Evolutionary conservation across 2,888 invertebrate genomes (phyloP), one percentile per base, ranked within the genome.

Genomic region (Clanis bilineata): DNA sequence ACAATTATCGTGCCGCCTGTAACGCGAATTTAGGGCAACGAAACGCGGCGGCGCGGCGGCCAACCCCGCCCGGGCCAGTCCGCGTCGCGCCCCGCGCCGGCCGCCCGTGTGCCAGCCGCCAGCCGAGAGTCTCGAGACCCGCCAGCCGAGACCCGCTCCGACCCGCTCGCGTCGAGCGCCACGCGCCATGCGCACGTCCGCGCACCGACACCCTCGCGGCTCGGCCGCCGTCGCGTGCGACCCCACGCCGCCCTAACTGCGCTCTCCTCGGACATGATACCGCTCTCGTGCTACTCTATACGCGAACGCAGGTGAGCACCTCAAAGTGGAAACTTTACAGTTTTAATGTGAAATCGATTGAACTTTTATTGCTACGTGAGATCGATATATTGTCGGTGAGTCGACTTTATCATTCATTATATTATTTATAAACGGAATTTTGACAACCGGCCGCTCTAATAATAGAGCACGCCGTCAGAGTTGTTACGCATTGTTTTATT

Each of bases 1-100:
- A 83, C 87, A 84, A 83, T 89, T 87, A 88, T 83, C 83, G 86
- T 86, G 86, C 79, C 80, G 86, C 73, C 73, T 80, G 79, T 80
- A 82, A 83, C 82, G 89, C 80, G 87, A 85, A 90, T 90, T 83
- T 90, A 90, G 90, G 90, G 86, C 90, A 89, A 76, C 74, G 83
- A 75, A 72, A 76, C 82, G 85, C 79, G 83, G 79, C 80, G 80
- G 76, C 76, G 56, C 57, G 62, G 56, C 65, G 68, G 64, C 55
- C 63, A 58, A 62, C 70, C 70, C 68, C 66, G 64, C 65, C 77
- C 76, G 73, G 78, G 81, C 72, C 84, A 86, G 87, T 85, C 75
- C 73, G 81, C 78, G 76, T 69, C 78, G 82, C 82, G 83, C 76
- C 81, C 78, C 81, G 83, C 85, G 83, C 76, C 80, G 83, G 80